These are phyloP conservation scores for Scleropages formosus DNA, from an alignment of 2,797 vertebrate genomes.

Conservation along the genomic window DNA sequence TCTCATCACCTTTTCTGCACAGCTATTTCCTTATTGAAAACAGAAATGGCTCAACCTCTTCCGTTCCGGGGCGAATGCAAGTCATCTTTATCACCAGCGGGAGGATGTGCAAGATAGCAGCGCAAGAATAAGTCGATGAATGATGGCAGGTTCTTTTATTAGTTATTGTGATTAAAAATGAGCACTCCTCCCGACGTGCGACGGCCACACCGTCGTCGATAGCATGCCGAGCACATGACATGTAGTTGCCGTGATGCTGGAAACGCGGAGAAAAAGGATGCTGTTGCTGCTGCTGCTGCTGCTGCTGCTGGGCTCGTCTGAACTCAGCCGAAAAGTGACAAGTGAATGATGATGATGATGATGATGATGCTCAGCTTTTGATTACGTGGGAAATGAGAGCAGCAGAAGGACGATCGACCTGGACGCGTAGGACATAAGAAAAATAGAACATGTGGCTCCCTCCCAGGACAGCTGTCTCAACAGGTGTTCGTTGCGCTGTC, in stretches of 20 bases:
- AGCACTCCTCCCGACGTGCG: no score
- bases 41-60: conserved; percentile 22
- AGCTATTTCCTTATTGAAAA: conserved; percentile 29
- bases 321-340: no score
- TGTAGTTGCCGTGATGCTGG: no score
- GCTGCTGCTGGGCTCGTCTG: no score
- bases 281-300: no score
- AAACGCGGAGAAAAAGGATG: no score
- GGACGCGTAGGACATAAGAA: background rate
- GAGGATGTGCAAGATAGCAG: conserved; percentile 18
- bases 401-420: background rate
- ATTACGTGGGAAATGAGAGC: background rate
- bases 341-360: no score
- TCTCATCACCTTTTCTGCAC: background rate
- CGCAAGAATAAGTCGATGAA: background rate
- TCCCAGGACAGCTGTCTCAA: no score
- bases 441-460: background rate
- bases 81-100: conserved; percentile 5
- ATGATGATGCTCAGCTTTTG: no score
- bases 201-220: background rate
- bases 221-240: no score
- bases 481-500: no score
- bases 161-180: no score
- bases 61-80: background rate
- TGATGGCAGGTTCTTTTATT: background rate